Conservation (phyloP, 2,113 vertebrate species). For the Ariopsis seemanni region DNA sequence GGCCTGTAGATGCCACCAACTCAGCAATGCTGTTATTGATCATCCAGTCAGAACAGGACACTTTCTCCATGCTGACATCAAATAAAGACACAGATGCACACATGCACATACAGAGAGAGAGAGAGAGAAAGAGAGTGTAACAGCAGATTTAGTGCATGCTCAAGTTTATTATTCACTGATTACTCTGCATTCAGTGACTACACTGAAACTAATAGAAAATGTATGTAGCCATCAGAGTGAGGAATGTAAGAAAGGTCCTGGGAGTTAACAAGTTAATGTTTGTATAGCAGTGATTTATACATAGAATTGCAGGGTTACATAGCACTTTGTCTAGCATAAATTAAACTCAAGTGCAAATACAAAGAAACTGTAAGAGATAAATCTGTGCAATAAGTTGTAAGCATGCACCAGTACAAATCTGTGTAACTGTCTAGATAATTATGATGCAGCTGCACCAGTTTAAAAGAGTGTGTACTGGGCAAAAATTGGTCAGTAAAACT, state of each 20-base stretch:
- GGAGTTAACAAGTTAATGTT: not conserved
- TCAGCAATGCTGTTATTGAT: conserved; percentile 83
- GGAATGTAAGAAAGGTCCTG: not conserved
- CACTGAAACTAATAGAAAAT: not conserved
- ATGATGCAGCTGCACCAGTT: not conserved
- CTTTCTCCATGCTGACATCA: conserved; percentile 75
- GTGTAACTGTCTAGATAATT: not conserved
- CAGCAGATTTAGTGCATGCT: not conserved
- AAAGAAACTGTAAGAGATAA: not conserved
- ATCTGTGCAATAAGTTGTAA: not conserved
- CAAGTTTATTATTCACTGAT: not conserved
- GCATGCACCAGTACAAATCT: not conserved
- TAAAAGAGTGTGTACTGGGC: not conserved
- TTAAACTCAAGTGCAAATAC: not conserved
- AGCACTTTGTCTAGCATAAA: not conserved
- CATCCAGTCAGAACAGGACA: conserved; percentile 79
- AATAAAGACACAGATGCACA: conserved; percentile 43
- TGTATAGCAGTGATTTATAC: not conserved
- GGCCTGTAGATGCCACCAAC: conserved; percentile 78
- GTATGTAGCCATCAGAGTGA: not conserved
- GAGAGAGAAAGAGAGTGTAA: not conserved
- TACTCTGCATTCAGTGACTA: not conserved
- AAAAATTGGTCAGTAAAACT: not conserved
- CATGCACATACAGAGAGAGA: not conserved
- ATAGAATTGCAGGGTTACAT: not conserved